Conservation (phyloP, 2,113 vertebrate species). For the Aplodontia rufa region DNA sequence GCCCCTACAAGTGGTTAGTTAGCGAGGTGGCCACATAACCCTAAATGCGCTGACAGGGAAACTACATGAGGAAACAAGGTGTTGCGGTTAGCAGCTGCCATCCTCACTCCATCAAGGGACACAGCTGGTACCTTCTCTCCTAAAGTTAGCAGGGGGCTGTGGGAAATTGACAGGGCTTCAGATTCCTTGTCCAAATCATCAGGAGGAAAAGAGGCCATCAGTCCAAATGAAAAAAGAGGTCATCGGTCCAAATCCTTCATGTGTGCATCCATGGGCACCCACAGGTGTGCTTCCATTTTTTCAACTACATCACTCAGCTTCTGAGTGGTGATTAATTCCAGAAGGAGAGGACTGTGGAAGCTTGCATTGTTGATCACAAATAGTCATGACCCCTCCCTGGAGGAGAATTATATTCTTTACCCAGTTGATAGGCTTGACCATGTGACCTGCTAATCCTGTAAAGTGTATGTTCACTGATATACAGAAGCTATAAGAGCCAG, state of each 20-base stretch:
- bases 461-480: not conserved
- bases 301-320: constrained; percentile 30
- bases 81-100: constrained; percentile 77
- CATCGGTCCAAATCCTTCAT: not conserved
- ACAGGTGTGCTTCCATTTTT: constrained; percentile 8
- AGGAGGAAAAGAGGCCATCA: not conserved
- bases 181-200: not conserved
- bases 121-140: constrained; percentile 69
- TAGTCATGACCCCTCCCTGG: not conserved
- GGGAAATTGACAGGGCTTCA: constrained; percentile 60
- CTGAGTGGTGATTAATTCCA: not conserved
- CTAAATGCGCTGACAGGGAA: constrained; percentile 68
- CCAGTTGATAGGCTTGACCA: not conserved
- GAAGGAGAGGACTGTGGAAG: not conserved
- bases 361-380: not conserved
- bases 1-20: constrained; percentile 81
- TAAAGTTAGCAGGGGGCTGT: constrained; percentile 69
- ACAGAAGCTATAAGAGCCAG: not conserved
- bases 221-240: constrained; percentile 3
- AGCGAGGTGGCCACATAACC: constrained; percentile 60
- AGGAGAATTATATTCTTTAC: not conserved
- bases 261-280: not conserved
- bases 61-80: constrained; percentile 73
- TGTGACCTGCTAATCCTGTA: not conserved
- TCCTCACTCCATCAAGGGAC: constrained; percentile 68